Conservation (phyloP, 2,888 invertebrate species). For the Andrena bicolor region DNA sequence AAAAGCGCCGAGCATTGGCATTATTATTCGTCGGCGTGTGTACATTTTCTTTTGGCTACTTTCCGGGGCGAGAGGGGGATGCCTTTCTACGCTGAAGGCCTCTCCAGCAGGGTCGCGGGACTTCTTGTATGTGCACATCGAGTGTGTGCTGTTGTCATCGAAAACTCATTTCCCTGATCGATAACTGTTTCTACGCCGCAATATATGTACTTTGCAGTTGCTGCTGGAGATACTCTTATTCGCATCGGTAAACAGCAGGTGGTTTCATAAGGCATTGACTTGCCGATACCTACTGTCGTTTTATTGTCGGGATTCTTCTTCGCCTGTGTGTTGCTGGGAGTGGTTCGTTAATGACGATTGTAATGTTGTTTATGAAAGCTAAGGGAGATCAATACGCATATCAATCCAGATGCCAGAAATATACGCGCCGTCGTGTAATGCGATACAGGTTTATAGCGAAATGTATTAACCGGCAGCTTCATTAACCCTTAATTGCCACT, state of each 20-base stretch:
- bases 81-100: too few relatives aligned
- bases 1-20: constrained; percentile 21
- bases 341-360: too few relatives aligned
- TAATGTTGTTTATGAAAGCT: too few relatives aligned
- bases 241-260: too few relatives aligned
- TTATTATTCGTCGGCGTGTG: constrained; percentile 16
- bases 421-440: not conserved
- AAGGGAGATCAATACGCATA: too few relatives aligned
- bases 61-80: not conserved
- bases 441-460: not conserved
- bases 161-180: not conserved
- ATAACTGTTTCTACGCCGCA: not conserved
- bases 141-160: not conserved
- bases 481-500: constrained; percentile 32
- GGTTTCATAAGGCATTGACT: too few relatives aligned
- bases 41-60: not conserved
- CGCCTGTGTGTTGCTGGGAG: too few relatives aligned
- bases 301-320: too few relatives aligned
- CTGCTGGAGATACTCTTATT: not conserved
- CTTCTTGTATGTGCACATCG: not conserved
- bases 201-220: not conserved
- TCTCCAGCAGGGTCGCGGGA: too few relatives aligned
- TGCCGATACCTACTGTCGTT: too few relatives aligned
- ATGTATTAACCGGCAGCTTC: constrained; percentile 10
- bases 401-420: not conserved